A percentile compares a stretch with the other conserved stretches of the same genome.
These are phyloP conservation scores for Latheticus oryzae DNA, from an alignment of 2,888 invertebrate genomes.

Conservation along the genomic window DNA sequence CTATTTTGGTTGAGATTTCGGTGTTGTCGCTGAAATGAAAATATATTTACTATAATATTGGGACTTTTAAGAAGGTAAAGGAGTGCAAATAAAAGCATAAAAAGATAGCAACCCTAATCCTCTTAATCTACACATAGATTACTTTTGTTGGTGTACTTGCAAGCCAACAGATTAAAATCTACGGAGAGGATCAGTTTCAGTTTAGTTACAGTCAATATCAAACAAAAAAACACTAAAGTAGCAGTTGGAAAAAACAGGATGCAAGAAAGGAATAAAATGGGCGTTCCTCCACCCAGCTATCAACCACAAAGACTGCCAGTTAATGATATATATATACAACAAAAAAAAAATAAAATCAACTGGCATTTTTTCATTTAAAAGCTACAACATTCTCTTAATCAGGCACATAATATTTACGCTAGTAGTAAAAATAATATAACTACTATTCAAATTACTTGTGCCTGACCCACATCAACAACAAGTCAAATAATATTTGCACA, in stretches of 20 bases:
- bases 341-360: slow-evolving; percentile 1
- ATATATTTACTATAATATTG: slow-evolving; percentile 18
- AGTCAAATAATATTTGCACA: slow-evolving; percentile 46
- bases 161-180: slow-evolving; percentile 19
- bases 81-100: slow-evolving; percentile 48
- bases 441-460: slow-evolving; percentile 12
- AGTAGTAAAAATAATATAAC: slow-evolving; percentile 5
- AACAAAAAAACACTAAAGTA: slow-evolving; percentile 28
- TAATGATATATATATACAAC: slow-evolving; percentile 3
- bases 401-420: slow-evolving; percentile 19
- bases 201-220: slow-evolving; percentile 20
- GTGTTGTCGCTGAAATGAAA: slow-evolving; percentile 49
- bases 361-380: background rate
- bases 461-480: slow-evolving; percentile 42
- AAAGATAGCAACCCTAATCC: slow-evolving; percentile 18
- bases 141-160: slow-evolving; percentile 18
- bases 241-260: slow-evolving; percentile 25
- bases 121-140: slow-evolving; percentile 15
- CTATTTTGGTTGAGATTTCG: slow-evolving; percentile 51
- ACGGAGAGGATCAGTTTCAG: slow-evolving; percentile 15
- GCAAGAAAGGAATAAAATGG: slow-evolving; percentile 8
- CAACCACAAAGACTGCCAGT: background rate
- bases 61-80: slow-evolving; percentile 44
- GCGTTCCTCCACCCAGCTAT: background rate
- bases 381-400: slow-evolving; percentile 14